Conservation (phyloP, 2,113 vertebrate species). For the Ariopsis seemanni region DNA sequence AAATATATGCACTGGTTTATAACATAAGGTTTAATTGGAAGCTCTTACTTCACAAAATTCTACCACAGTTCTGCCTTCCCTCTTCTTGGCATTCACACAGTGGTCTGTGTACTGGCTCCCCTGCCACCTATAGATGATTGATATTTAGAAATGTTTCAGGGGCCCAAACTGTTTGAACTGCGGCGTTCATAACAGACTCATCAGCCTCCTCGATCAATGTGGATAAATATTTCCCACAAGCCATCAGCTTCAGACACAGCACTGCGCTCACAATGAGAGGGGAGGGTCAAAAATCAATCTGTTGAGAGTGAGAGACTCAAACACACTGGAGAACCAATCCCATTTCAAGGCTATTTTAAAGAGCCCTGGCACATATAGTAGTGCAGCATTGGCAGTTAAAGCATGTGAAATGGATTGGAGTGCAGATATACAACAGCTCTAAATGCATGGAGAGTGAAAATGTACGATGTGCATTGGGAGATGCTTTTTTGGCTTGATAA, state of each 20-base stretch:
- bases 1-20: background rate
- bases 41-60: background rate
- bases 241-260: constrained; percentile 68
- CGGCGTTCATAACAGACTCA: constrained; percentile 72
- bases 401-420: constrained; percentile 32
- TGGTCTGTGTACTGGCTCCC: constrained; percentile 49
- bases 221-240: constrained; percentile 78
- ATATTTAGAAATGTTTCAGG: constrained; percentile 70
- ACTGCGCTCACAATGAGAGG: constrained; percentile 41
- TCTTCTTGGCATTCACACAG: constrained; percentile 62
- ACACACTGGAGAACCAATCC: constrained; percentile 42
- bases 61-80: background rate
- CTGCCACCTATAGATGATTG: constrained; percentile 62
- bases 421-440: constrained; percentile 12
- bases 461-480: background rate
- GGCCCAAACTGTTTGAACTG: constrained; percentile 71
- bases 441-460: background rate
- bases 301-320: constrained; percentile 43
- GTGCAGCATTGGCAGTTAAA: constrained; percentile 35
- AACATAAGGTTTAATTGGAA: constrained; percentile 26
- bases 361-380: constrained; percentile 45
- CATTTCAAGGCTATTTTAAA: constrained; percentile 35
- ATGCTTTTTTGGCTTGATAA: background rate
- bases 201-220: constrained; percentile 71
- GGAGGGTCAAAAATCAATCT: constrained; percentile 58